phyloP scores from a whole-genome alignment of 1,140 invertebrate species.

The Pararge aegeria region DNA sequence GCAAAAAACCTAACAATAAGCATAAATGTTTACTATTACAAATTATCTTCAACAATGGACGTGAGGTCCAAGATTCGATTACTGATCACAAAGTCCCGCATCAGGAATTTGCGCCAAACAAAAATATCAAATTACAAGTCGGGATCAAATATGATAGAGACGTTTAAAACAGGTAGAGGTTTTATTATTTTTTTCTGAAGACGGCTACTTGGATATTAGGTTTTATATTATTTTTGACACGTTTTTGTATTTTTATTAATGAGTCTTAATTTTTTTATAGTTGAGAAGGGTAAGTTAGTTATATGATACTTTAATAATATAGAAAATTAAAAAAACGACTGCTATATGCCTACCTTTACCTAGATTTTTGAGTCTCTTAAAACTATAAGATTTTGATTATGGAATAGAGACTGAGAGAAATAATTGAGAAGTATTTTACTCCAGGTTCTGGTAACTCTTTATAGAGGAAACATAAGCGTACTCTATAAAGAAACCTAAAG shows the following conservation, averaged over 20 bases:
- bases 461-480: too few species aligned
- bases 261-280: not conserved
- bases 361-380: too few species aligned
- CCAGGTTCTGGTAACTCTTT: too few species aligned
- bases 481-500: too few species aligned
- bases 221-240: conserved; percentile 10
- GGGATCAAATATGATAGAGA: conserved; percentile 32
- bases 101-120: conserved; percentile 40
- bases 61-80: conserved; percentile 45
- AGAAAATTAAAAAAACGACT: too few species aligned
- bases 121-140: conserved; percentile 66
- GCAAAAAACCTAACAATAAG: conserved; percentile 49
- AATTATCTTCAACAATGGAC: conserved; percentile 65
- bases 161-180: conserved; percentile 33
- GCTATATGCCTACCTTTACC: too few species aligned
- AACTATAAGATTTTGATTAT: too few species aligned
- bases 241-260: not conserved
- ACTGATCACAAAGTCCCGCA: conserved; percentile 40
- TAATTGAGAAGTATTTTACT: too few species aligned
- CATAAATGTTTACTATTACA: conserved; percentile 71
- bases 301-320: too few species aligned
- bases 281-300: not conserved
- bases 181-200: conserved; percentile 7
- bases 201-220: not conserved
- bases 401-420: too few species aligned